Conservation (phyloP, 1,140 invertebrate genomes). For the Cherax quadricarinatus region DNA sequence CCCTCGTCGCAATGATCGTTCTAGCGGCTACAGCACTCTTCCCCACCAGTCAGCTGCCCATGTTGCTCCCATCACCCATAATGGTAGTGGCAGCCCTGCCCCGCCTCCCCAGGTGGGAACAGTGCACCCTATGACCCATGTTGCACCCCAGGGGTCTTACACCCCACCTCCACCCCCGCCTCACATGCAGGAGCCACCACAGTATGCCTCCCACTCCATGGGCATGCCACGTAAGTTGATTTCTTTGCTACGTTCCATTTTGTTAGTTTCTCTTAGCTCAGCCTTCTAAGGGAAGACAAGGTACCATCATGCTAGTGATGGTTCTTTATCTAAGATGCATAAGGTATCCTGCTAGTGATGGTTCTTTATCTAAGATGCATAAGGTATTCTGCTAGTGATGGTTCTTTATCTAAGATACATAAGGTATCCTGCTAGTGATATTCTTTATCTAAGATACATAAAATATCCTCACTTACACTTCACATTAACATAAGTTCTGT, state of each 20-base stretch:
- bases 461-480: too few relatives aligned
- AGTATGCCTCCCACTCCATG: conserved; percentile 80
- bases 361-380: too few relatives aligned
- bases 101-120: conserved; percentile 80
- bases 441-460: too few relatives aligned
- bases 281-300: too few relatives aligned
- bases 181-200: conserved; percentile 75
- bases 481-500: too few relatives aligned
- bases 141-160: conserved; percentile 79
- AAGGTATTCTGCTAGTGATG: too few relatives aligned
- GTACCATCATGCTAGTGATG: too few relatives aligned
- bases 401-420: too few relatives aligned
- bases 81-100: conserved; percentile 71
- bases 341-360: too few relatives aligned
- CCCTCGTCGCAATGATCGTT: conserved; percentile 83
- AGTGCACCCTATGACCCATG: conserved; percentile 85
- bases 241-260: conserved; percentile 45
- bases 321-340: too few relatives aligned
- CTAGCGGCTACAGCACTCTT: conserved; percentile 86
- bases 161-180: conserved; percentile 74
- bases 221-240: conserved; percentile 88
- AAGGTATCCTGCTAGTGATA: too few relatives aligned
- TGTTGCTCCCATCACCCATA: conserved; percentile 53
- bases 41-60: conserved; percentile 81
- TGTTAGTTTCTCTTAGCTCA: neutral